phyloP scores from a whole-genome alignment of 2,113 vertebrate genomes.

The Peromyscus maniculatus region DNA sequence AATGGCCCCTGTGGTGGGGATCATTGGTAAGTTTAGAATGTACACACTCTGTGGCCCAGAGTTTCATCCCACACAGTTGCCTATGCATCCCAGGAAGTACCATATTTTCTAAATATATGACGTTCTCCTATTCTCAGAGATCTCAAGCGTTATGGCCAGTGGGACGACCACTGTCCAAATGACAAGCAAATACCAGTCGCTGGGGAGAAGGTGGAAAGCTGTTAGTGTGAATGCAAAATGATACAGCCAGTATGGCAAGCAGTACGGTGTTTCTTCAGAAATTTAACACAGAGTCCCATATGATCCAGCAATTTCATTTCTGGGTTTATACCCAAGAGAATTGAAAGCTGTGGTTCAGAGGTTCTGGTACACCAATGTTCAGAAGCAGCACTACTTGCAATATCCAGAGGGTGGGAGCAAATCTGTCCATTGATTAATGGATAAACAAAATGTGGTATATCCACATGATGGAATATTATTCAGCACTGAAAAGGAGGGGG shows the following conservation, averaged over 20 bases:
- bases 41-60: not conserved
- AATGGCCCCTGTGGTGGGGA: not conserved
- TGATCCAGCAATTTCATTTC: not conserved
- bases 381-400: not conserved
- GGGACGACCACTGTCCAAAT: not conserved
- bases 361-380: not conserved
- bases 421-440: not conserved
- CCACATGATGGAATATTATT: not conserved
- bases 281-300: not conserved
- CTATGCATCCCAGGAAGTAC: not conserved
- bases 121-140: not conserved
- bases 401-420: not conserved
- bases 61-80: not conserved
- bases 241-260: not conserved
- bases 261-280: not conserved
- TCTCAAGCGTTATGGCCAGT: not conserved
- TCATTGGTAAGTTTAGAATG: not conserved
- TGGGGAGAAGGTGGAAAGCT: not conserved
- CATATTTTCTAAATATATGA: not conserved
- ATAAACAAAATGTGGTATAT: not conserved
- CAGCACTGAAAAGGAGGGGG: not conserved
- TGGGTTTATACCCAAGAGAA: not conserved
- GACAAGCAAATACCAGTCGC: not conserved
- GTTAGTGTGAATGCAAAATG: not conserved
- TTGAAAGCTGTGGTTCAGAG: not conserved